These are phyloP conservation scores for Grantiella picta DNA, from an alignment of 2,113 vertebrate species.

Conservation along the genomic window DNA sequence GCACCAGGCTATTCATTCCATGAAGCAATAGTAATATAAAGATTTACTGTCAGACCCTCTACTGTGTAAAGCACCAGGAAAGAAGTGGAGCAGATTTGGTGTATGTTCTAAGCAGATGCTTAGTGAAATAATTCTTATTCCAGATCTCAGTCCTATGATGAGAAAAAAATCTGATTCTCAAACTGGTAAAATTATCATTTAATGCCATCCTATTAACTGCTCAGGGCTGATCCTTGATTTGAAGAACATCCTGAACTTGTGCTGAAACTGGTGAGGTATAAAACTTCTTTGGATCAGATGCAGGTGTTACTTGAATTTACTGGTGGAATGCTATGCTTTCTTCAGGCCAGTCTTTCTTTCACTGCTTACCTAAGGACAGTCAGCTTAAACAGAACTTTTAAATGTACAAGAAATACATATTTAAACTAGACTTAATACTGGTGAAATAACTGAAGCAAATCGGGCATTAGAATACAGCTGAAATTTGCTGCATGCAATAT, in stretches of 20 bases:
- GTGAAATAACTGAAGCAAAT: neutral
- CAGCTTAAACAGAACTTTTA: neutral
- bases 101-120: neutral
- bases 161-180: neutral
- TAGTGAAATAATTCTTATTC: neutral
- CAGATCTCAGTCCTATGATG: neutral
- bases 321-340: neutral
- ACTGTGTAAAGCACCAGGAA: neutral
- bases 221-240: neutral
- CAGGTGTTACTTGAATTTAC: neutral
- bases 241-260: neutral
- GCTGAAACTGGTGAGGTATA: neutral
- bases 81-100: neutral
- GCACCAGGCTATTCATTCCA: neutral
- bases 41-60: neutral
- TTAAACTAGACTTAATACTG: neutral
- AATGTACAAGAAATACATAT: neutral
- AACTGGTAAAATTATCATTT: neutral
- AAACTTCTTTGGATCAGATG: neutral
- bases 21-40: neutral
- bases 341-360: neutral
- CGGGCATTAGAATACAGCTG: neutral
- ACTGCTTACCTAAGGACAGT: neutral
- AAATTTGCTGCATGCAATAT: neutral
- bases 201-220: neutral